phyloP scores from a whole-genome alignment of 2,113 vertebrate genomes.

The Dicrurus megarhynchus region DNA sequence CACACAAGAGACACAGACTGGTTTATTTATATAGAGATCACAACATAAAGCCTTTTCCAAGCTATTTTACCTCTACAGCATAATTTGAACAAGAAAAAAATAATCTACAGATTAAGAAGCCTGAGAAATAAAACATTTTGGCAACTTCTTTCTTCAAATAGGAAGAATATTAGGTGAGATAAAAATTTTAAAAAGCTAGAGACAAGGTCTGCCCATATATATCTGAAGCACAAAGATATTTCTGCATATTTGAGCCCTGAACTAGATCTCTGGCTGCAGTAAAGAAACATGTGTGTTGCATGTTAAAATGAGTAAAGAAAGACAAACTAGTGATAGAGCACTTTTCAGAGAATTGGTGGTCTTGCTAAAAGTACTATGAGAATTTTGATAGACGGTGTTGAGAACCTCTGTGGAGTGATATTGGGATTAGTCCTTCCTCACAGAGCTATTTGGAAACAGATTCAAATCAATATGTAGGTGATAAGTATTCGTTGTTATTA shows the following conservation, averaged over 20 bases:
- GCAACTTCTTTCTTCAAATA: not conserved
- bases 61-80: not conserved
- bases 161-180: not conserved
- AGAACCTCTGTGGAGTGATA: not conserved
- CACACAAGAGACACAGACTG: not conserved
- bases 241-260: not conserved
- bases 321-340: not conserved
- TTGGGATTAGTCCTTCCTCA: not conserved
- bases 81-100: not conserved
- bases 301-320: not conserved
- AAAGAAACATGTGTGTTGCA: not conserved
- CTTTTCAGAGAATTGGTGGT: not conserved
- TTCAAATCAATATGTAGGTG: constrained; percentile 19
- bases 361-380: not conserved
- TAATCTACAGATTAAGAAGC: not conserved
- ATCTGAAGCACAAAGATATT: not conserved
- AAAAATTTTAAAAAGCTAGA: not conserved
- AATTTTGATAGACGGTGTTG: not conserved
- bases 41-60: not conserved
- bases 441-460: constrained; percentile 7
- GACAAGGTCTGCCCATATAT: not conserved
- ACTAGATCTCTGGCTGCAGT: not conserved
- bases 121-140: not conserved
- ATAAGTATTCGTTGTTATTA: constrained; percentile 40
- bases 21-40: not conserved